A percentile compares a stretch with the other conserved stretches of the same genome.
These are phyloP conservation scores for Pecten maximus DNA, from an alignment of 2,888 invertebrate genomes.

Conservation along the genomic window DNA sequence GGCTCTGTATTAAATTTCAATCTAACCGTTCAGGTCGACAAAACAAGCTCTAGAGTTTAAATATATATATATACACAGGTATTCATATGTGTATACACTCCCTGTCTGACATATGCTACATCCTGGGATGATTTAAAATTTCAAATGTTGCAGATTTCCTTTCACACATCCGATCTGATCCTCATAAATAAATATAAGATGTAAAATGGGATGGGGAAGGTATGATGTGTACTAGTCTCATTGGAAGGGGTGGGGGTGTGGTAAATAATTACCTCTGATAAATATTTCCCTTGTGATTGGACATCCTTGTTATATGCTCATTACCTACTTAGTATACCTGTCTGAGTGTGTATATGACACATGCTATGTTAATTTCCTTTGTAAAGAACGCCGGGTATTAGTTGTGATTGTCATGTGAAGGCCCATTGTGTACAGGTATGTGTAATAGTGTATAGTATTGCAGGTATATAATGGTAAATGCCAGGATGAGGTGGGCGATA, in stretches of 20 bases:
- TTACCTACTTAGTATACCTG: neutral
- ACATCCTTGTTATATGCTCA: neutral
- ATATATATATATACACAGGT: neutral
- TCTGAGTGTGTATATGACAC: neutral
- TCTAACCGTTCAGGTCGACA: neutral
- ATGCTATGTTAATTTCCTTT: conserved; percentile 5
- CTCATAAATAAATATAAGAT: no score
- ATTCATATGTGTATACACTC: neutral
- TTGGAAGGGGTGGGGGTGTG: neutral
- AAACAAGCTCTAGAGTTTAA: neutral
- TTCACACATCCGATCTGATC: no score
- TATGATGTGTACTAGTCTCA: neutral
- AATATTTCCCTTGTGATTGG: neutral
- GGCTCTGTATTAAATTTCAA: conserved; percentile 22
- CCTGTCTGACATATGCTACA: neutral
- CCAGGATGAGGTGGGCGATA: neutral
- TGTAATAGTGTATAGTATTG: neutral
- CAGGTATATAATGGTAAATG: neutral
- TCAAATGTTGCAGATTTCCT: no score
- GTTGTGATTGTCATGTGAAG: neutral
- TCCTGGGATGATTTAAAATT: neutral
- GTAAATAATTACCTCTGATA: neutral
- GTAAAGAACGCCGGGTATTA: conserved; percentile 26
- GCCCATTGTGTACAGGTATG: neutral
- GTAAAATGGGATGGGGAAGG: neutral